Percentiles rank a stretch among this genome's conserved stretches.
Evolutionary conservation across 2,888 invertebrate species (phyloP).

Genomic region (Tethea ocularis): DNA sequence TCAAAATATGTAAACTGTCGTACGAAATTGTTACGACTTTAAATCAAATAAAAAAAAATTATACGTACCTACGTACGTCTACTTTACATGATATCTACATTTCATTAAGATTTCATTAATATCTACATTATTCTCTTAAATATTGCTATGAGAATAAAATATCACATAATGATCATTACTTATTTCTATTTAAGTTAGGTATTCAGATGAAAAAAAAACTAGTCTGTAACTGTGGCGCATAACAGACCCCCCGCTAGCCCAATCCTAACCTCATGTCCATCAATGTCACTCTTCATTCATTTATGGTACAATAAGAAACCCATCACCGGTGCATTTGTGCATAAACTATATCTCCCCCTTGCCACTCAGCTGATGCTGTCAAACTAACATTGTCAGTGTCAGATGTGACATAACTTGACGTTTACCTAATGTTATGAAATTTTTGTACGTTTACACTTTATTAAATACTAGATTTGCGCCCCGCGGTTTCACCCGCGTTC

Average conservation of each 20-base stretch:
- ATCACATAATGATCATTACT: neutral
- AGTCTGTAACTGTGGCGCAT: constrained; percentile 9
- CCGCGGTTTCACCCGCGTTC: too few species aligned
- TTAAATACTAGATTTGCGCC: too few species aligned
- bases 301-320: constrained; percentile 48
- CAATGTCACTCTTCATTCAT: constrained; percentile 62
- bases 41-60: too few species aligned
- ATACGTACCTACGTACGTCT: too few species aligned
- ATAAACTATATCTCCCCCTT: constrained; percentile 26
- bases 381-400: constrained; percentile 1
- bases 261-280: constrained; percentile 48
- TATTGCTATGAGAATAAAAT: too few species aligned
- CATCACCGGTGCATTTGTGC: constrained; percentile 42
- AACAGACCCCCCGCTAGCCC: constrained; percentile 37
- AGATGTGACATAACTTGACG: neutral
- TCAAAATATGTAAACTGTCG: too few species aligned
- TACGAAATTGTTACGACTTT: too few species aligned
- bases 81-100: too few species aligned
- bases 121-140: too few species aligned
- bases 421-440: neutral
- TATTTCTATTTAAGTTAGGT: neutral
- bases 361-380: constrained; percentile 12
- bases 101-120: too few species aligned
- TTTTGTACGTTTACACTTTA: too few species aligned
- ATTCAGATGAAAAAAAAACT: constrained; percentile 24